Evolutionary conservation across 2,113 vertebrate genomes (phyloP), one percentile per base, ranked within the genome.

Genomic region (Capreolus pygargus): DNA sequence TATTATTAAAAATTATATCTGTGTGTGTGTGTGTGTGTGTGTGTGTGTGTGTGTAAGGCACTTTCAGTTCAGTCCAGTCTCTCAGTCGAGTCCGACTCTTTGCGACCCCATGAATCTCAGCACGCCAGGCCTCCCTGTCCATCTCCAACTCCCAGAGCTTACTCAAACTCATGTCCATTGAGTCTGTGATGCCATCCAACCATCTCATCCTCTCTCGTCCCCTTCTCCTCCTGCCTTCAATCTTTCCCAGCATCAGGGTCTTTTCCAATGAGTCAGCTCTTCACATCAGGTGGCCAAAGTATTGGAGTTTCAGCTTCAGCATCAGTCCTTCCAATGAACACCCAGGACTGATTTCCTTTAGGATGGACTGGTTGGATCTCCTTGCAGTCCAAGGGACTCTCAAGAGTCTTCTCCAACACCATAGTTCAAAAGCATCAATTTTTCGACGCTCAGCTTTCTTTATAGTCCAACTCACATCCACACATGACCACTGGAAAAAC

Each of bases 51-150:
- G 9, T 11, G 64, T 67, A 21, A 70, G 7, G n/a, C n/a, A 36
- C 64, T 70, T 70, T 70, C 64, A 67, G 33, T 21, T 64, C 60
- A 64, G 60, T 64, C 11, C 64, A 11, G 17, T 36, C 64, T 5
- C 17, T 70, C 4, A 21, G n/a, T 70, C 1, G 2, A 21, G 64
- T 70, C 17, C 5, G 2, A 36, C 17, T 36, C 64, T 61, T 16
- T 21, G 64, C 0, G 0, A 70, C 17, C 17, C n/a, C 64, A 11
- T 36, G 17, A 4, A 70, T n/a, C 10, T 1, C 9, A 70, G 64
- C 64, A 6, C 4, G 4, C n/a, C 17, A 70, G n/a, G n/a, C n/a
- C 2, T 70, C 64, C n/a, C n/a, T 36, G n/a, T 70, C n/a, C n/a
- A 70, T 36, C 64, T 36, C 17, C 64, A 36, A 6, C 17, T 70